Percentiles rank a stretch among this genome's conserved stretches.
phyloP scores from a whole-genome alignment of 1,140 invertebrate species.

The Drosophila kohkoa region DNA sequence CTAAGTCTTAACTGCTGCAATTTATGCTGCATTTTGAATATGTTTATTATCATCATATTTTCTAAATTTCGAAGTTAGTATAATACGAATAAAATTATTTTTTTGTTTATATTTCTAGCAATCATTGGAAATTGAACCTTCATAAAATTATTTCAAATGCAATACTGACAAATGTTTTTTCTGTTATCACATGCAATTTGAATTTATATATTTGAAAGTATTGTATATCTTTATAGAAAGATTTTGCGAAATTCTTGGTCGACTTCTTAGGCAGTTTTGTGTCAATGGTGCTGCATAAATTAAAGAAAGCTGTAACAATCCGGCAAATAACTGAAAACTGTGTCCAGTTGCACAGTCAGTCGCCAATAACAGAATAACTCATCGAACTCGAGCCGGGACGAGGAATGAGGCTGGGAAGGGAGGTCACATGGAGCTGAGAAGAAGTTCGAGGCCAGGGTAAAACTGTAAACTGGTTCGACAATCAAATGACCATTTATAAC shows the following conservation, averaged over 20 bases:
- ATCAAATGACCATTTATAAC: constrained; percentile 80
- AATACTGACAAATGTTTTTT: too few relatives aligned
- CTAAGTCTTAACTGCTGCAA: too few relatives aligned
- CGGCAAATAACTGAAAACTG: constrained; percentile 1
- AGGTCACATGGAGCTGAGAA: not conserved
- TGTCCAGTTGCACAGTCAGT: constrained; percentile 28
- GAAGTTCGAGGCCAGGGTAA: not conserved
- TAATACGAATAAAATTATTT: too few relatives aligned
- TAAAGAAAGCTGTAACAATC: constrained; percentile 41
- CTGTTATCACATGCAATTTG: too few relatives aligned
- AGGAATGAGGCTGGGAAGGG: not conserved
- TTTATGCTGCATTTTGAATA: too few relatives aligned
- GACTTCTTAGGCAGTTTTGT: not conserved
- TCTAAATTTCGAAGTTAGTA: too few relatives aligned
- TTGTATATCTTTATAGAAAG: too few relatives aligned
- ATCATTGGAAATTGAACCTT: too few relatives aligned
- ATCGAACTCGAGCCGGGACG: constrained; percentile 21
- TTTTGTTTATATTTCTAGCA: too few relatives aligned
- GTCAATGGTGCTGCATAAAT: constrained; percentile 25
- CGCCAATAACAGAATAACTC: constrained; percentile 45
- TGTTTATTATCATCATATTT: too few relatives aligned
- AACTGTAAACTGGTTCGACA: constrained; percentile 62
- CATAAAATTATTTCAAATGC: too few relatives aligned
- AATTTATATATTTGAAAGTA: too few relatives aligned
- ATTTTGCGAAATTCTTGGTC: not conserved